Evolutionary conservation across 2,888 invertebrate genomes (phyloP).

Genomic region (Cabera pusaria): DNA sequence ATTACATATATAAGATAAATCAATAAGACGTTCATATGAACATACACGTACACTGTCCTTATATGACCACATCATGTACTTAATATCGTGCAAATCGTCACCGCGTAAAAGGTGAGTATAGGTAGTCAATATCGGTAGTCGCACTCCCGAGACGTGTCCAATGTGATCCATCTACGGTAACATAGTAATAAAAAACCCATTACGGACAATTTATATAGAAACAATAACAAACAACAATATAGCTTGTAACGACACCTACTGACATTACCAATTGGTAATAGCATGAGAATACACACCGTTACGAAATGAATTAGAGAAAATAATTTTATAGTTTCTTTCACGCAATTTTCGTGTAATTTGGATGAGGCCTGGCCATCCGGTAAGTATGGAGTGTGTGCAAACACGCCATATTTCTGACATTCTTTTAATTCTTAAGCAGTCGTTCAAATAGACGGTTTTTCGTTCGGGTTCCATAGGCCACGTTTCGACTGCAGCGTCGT

Average conservation of each 20-base stretch:
- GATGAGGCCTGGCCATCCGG: slow-evolving; percentile 40
- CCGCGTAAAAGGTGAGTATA: too few relatives aligned
- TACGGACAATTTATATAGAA: slow-evolving; percentile 15
- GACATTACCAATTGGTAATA: slow-evolving; percentile 35
- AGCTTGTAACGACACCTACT: slow-evolving; percentile 18
- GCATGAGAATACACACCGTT: slow-evolving; percentile 44
- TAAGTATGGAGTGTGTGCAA: slow-evolving; percentile 46
- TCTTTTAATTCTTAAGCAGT: slow-evolving; percentile 59
- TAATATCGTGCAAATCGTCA: too few relatives aligned
- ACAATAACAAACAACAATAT: slow-evolving; percentile 20
- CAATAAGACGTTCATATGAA: too few relatives aligned
- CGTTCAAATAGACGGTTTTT: slow-evolving; percentile 53
- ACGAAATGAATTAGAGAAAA: slow-evolving; percentile 42
- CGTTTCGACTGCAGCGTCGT: slow-evolving; percentile 23
- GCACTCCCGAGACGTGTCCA: background rate
- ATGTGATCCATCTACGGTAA: slow-evolving; percentile 5
- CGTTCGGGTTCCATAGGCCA: slow-evolving; percentile 10
- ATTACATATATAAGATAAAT: too few relatives aligned
- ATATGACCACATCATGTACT: too few relatives aligned
- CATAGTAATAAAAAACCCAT: slow-evolving; percentile 15
- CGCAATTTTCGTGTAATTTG: slow-evolving; percentile 50
- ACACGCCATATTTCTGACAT: slow-evolving; percentile 60
- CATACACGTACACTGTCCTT: too few relatives aligned
- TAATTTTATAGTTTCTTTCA: slow-evolving; percentile 43
- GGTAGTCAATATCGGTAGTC: too few relatives aligned